A percentile compares a stretch with the other conserved stretches of the same genome.
These are phyloP conservation scores for Henricia sp. DNA, from an alignment of 53 echinoderm and acorn worm species.

Conservation along the genomic window DNA sequence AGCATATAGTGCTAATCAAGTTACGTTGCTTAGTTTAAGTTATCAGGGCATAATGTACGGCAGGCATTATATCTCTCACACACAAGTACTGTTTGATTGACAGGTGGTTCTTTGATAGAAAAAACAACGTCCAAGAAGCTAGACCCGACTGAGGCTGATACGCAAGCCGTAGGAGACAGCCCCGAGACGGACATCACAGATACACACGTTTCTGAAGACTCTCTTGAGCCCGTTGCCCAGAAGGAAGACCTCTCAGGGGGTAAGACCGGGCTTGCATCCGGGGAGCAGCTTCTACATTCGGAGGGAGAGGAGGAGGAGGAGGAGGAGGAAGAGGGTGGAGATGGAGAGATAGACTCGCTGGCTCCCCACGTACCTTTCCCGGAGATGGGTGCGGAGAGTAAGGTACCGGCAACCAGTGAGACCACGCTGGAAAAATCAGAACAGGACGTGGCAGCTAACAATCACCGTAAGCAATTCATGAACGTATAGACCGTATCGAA, in stretches of 20 bases:
- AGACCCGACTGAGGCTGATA: neutral
- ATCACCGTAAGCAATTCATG: conserved; percentile 16
- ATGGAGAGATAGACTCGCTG: conserved; percentile 33
- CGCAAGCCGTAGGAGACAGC: neutral
- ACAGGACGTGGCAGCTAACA: conserved; percentile 1
- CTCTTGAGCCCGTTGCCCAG: neutral
- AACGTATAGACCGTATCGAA: no score
- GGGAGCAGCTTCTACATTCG: conserved; percentile 9
- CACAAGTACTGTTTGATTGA: neutral
- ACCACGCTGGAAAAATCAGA: neutral
- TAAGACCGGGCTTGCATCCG: conserved; percentile 13
- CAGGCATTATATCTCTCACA: neutral
- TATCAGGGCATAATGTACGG: neutral
- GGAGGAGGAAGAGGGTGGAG: no score
- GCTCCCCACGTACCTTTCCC: conserved; percentile 24
- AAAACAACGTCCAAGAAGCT: neutral
- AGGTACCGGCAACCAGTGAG: neutral
- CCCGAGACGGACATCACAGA: neutral
- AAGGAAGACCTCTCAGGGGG: conserved; percentile 37
- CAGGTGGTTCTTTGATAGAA: neutral
- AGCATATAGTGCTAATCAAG: neutral
- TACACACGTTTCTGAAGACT: neutral
- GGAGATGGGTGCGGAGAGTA: conserved; percentile 13
- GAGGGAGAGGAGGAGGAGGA: conserved; percentile 15
- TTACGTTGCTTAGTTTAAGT: neutral